Percentiles rank a stretch among this genome's conserved stretches.
These are phyloP conservation scores for Zaprionus vittiger DNA, from an alignment of 1,140 invertebrate species.

Conservation along the genomic window DNA sequence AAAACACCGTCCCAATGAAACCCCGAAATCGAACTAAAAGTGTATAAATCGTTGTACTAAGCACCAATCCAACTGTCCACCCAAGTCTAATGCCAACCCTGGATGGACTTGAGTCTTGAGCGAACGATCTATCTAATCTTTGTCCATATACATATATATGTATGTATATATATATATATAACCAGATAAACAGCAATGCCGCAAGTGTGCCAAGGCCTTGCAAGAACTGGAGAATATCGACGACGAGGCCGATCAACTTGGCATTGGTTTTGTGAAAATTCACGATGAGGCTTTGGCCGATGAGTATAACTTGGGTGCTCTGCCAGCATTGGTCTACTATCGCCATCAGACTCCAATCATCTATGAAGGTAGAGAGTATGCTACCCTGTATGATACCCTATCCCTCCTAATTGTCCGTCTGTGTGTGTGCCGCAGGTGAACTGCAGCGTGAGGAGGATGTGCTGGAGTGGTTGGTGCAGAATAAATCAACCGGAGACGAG, in stretches of 20 bases:
- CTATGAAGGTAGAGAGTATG: conserved; percentile 90
- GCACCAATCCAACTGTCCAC: conserved; percentile 19
- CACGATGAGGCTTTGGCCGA: conserved; percentile 95
- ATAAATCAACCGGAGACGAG: conserved; percentile 96
- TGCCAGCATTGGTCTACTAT: conserved; percentile 96
- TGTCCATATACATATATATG: conserved; percentile 44
- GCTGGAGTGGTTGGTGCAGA: conserved; percentile 95
- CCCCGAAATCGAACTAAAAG: conserved; percentile 9
- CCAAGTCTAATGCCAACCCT: conserved; percentile 36
- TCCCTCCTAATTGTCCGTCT: conserved; percentile 41
- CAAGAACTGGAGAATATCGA: conserved; percentile 97
- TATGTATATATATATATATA: neutral
- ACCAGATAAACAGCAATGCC: conserved; percentile 96
- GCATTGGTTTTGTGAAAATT: conserved; percentile 97
- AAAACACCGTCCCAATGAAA: neutral
- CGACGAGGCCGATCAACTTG: conserved; percentile 97
- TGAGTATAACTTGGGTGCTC: conserved; percentile 94
- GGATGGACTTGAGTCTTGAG: conserved; percentile 12
- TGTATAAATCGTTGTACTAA: conserved; percentile 19
- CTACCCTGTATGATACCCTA: neutral
- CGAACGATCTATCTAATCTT: conserved; percentile 50
- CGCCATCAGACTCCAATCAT: conserved; percentile 97
- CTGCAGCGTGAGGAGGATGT: conserved; percentile 96
- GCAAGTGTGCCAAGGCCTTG: conserved; percentile 94
- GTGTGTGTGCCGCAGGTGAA: conserved; percentile 89